Percentiles rank a stretch among this genome's conserved stretches.
These are phyloP conservation scores for Neoniphon sammara DNA, from an alignment of 2,797 vertebrate species.

Conservation along the genomic window DNA sequence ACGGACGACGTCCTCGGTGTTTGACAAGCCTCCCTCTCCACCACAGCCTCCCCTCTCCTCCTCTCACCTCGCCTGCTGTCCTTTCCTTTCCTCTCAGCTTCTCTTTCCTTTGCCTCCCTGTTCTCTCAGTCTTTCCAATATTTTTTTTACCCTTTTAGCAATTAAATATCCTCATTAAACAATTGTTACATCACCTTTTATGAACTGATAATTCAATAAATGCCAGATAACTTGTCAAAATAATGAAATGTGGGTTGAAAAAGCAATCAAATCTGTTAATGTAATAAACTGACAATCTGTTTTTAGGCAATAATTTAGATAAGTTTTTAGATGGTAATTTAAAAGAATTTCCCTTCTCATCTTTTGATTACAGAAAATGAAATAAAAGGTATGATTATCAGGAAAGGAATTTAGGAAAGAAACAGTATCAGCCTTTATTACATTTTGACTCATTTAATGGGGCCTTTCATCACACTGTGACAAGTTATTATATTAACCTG, in stretches of 20 bases:
- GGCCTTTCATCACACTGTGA: no score
- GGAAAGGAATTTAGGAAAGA: constrained; percentile 8
- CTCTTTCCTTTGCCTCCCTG: not conserved
- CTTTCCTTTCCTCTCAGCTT: not conserved
- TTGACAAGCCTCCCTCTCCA: not conserved
- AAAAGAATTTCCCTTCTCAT: constrained; percentile 22
- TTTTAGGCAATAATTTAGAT: no score
- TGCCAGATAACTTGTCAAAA: no score
- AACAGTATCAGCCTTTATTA: constrained; percentile 10
- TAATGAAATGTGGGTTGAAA: constrained; percentile 11
- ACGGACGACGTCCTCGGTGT: constrained; percentile 1
- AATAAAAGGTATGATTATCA: constrained; percentile 13
- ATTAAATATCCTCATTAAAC: no score
- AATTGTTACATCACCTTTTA: no score
- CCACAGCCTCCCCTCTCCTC: not conserved
- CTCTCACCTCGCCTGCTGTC: not conserved
- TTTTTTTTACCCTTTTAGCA: no score
- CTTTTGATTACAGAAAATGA: constrained; percentile 32
- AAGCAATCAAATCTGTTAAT: constrained; percentile 8
- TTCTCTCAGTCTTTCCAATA: no score
- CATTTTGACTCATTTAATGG: not conserved
- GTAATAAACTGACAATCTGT: no score
- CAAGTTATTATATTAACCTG: no score
- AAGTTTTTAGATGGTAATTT: constrained; percentile 1
- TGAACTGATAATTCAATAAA: no score